phyloP scores from a whole-genome alignment of 2,888 invertebrate species.

The Pterostichus niger region DNA sequence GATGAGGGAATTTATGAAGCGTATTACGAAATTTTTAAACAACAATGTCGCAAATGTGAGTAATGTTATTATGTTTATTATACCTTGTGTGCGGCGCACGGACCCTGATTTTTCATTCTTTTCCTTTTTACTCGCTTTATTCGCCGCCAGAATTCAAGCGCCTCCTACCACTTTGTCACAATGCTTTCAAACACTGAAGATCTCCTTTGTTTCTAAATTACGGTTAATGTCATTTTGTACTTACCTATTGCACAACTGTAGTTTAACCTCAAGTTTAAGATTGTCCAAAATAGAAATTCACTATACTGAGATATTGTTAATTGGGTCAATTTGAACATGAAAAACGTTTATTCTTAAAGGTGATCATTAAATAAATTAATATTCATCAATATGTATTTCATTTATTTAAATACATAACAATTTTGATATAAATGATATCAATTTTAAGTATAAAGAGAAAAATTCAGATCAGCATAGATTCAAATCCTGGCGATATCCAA shows the following conservation, averaged over 20 bases:
- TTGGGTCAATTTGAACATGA: too few relatives aligned
- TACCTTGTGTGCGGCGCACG: constrained; percentile 54
- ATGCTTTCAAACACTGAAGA: constrained; percentile 17
- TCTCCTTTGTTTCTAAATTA: constrained; percentile 1
- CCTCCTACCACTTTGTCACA: constrained; percentile 24
- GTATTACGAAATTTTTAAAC: constrained; percentile 66
- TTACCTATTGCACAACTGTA: neutral
- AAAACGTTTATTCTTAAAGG: too few relatives aligned
- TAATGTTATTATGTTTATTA: constrained; percentile 67
- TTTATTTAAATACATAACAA: too few relatives aligned
- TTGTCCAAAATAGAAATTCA: neutral
- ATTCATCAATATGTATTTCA: too few relatives aligned
- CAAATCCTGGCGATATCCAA: too few relatives aligned
- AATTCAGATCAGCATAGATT: too few relatives aligned
- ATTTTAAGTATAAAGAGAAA: too few relatives aligned
- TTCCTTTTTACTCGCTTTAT: constrained; percentile 50
- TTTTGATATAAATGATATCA: too few relatives aligned
- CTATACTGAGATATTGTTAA: neutral
- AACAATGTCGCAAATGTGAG: constrained; percentile 65
- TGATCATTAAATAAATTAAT: too few relatives aligned
- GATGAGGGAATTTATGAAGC: constrained; percentile 66
- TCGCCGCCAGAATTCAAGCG: constrained; percentile 29
- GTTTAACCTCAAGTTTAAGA: neutral
- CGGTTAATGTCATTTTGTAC: constrained; percentile 6
- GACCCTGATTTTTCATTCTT: constrained; percentile 46